Conservation (phyloP, 2,888 invertebrate genomes). For the Cylloceria caligata region DNA sequence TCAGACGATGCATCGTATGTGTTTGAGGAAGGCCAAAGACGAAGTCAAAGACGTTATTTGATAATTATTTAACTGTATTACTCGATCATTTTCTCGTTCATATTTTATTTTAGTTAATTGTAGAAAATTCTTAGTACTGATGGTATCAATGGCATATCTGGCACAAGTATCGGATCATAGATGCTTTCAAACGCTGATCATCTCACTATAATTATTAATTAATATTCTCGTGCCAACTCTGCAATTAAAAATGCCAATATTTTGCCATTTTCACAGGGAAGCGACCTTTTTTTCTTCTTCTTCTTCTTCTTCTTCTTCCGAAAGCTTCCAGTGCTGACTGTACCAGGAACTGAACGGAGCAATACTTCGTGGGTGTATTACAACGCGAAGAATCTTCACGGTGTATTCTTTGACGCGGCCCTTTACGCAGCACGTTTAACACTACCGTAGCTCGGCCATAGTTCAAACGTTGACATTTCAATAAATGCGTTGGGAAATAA, state of each 20-base stretch:
- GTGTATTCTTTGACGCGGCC: constrained; percentile 41
- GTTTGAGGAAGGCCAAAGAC: no score
- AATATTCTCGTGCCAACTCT: background rate
- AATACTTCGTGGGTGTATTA: constrained; percentile 7
- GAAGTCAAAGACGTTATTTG: no score
- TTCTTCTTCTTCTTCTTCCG: background rate
- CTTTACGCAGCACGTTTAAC: constrained; percentile 58
- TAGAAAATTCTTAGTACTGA: no score
- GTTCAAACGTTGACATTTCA: constrained; percentile 78
- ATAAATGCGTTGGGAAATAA: constrained; percentile 74
- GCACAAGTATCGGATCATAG: no score
- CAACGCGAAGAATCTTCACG: constrained; percentile 37
- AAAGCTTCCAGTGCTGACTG: background rate
- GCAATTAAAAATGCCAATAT: no score
- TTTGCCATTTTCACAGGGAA: background rate
- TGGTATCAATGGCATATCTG: no score
- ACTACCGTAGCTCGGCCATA: constrained; percentile 61
- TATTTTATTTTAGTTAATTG: no score
- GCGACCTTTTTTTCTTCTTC: background rate
- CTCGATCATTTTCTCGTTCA: no score
- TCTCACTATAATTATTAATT: background rate
- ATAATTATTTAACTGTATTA: no score
- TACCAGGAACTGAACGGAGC: background rate
- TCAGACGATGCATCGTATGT: no score
- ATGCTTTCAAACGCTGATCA: constrained; percentile 12